Conservation (phyloP, 1,140 invertebrate genomes). For the Halictus rubicundus region DNA sequence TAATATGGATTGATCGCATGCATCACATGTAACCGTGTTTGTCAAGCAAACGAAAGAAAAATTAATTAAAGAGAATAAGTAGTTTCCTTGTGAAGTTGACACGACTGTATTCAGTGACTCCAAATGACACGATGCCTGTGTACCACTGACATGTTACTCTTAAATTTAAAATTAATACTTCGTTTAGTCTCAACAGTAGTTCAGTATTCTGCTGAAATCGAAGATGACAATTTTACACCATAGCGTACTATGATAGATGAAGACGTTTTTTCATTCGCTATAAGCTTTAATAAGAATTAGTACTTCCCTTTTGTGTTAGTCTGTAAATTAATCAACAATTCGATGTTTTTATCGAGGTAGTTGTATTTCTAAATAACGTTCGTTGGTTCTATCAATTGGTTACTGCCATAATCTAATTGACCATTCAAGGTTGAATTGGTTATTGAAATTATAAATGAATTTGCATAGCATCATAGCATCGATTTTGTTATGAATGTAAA, state of each 20-base stretch:
- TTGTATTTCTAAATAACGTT: no score
- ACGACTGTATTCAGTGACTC: neutral
- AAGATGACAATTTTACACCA: neutral
- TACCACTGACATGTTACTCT: neutral
- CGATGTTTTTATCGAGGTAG: neutral
- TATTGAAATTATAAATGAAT: neutral
- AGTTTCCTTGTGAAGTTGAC: neutral
- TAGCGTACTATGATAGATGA: neutral
- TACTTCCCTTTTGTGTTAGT: neutral
- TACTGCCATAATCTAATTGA: conserved; percentile 46
- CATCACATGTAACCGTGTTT: neutral
- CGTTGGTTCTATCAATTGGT: conserved; percentile 6
- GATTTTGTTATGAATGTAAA: neutral
- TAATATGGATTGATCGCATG: neutral
- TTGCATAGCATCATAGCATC: neutral
- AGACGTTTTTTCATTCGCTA: conserved; percentile 32
- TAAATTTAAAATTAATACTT: conserved; percentile 41
- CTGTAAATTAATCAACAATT: neutral
- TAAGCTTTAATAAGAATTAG: neutral
- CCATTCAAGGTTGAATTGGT: neutral
- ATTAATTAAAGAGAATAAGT: neutral
- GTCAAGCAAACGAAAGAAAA: neutral
- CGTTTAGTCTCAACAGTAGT: conserved; percentile 14
- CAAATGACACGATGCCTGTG: neutral
- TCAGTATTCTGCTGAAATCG: conserved; percentile 7